These are phyloP conservation scores for Ruditapes philippinarum DNA, from an alignment of 1,140 invertebrate species.

Conservation along the genomic window DNA sequence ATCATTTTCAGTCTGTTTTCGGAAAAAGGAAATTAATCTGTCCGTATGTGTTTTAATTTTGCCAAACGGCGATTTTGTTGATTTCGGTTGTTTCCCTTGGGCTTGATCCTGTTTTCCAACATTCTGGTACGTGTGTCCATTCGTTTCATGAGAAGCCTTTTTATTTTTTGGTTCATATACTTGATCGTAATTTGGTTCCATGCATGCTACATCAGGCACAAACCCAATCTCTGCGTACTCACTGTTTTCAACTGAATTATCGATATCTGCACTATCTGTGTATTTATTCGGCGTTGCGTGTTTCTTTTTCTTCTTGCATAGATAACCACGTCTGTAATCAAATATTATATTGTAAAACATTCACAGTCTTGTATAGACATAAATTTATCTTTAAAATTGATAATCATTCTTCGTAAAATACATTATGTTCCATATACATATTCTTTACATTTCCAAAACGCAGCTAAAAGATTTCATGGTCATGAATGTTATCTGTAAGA, in stretches of 20 bases:
- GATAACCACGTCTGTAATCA: background rate
- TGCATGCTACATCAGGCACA: background rate
- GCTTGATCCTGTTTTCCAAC: background rate
- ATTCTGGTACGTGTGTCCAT: background rate
- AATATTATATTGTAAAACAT: too few species aligned
- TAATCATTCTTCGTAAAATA: too few species aligned
- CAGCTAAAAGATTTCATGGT: too few species aligned
- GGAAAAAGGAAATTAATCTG: constrained; percentile 1
- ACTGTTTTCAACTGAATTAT: constrained; percentile 19
- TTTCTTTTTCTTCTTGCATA: background rate
- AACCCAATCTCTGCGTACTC: constrained; percentile 28
- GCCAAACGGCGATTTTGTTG: background rate
- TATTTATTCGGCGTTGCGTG: background rate
- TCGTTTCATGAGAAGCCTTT: background rate
- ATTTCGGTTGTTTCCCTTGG: background rate
- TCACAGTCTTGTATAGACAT: too few species aligned
- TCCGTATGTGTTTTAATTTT: background rate
- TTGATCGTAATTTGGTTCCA: background rate
- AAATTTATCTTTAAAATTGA: too few species aligned
- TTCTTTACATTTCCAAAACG: too few species aligned
- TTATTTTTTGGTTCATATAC: constrained; percentile 16
- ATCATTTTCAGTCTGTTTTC: constrained; percentile 22
- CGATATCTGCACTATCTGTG: background rate
- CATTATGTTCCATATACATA: too few species aligned
- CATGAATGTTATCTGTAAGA: too few species aligned